Conservation (phyloP, 1,140 invertebrate species). For the Zaprionus taronus region DNA sequence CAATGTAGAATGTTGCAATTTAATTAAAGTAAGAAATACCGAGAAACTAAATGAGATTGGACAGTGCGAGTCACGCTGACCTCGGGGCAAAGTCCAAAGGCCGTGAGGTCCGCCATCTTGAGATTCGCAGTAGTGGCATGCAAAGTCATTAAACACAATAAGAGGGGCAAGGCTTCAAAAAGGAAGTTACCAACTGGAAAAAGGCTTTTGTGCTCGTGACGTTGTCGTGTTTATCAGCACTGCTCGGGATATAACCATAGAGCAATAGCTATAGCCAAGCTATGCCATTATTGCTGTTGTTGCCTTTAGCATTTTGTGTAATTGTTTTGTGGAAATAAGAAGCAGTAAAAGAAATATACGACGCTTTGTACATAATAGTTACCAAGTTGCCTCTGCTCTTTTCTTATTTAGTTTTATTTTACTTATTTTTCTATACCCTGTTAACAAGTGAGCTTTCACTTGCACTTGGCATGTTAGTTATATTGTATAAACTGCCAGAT, state of each 20-base stretch:
- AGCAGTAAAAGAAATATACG: conserved; percentile 42
- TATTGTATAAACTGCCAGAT: neutral
- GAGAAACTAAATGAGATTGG: neutral
- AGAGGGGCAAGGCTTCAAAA: conserved; percentile 57
- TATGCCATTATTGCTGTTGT: conserved; percentile 20
- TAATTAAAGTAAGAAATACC: conserved; percentile 28
- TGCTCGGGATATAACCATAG: conserved; percentile 26
- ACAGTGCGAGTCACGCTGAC: conserved; percentile 8
- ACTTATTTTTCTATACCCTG: neutral
- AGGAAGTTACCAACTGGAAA: conserved; percentile 53
- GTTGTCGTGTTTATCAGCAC: conserved; percentile 78
- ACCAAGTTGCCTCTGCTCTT: conserved; percentile 20
- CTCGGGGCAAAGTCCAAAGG: conserved; percentile 13
- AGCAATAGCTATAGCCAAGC: conserved; percentile 14
- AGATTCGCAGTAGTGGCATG: conserved; percentile 45
- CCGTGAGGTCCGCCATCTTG: conserved; percentile 30
- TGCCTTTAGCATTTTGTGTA: conserved; percentile 72
- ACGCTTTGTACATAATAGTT: conserved; percentile 66
- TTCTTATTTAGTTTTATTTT: neutral
- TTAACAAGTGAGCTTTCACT: too few species aligned
- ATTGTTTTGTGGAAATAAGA: conserved; percentile 77
- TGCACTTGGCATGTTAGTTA: neutral
- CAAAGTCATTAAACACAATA: conserved; percentile 75
- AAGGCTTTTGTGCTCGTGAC: conserved; percentile 61
- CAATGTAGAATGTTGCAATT: conserved; percentile 27